Evolutionary conservation across 2,113 vertebrate species (phyloP), one percentile per base, ranked within the genome.

Genomic region (Gymnocephalus cernua): DNA sequence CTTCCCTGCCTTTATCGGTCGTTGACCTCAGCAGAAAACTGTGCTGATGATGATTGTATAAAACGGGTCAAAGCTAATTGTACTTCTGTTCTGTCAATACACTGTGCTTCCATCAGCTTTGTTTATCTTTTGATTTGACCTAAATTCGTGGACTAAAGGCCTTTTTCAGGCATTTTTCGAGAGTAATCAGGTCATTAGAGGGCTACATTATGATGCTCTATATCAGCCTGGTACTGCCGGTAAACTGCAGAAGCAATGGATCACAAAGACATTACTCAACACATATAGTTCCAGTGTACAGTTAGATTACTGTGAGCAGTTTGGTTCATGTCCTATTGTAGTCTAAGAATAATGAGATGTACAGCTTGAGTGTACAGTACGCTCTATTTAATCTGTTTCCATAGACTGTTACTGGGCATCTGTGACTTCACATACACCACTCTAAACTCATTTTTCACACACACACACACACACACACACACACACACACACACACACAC

Each of bases 371-470:
- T 58, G 74, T 70, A 74, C 64, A 4, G 59, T 67, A 76, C 4
- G 62, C 83, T 88, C 83, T 83, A 80, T 79, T 89, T 90, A 77
- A 81, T 66, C 77, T 76, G 16, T 74, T 77, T 85, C 77, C 57
- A 13, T 18, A 74, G 77, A 76, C 78, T 21, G 45, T 83, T 69
- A 77, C 58, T 64, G 75, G 77, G 86, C 89, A 91, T 90, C 81
- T 92, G 79, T 79, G 85, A 80, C 77, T 84, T 80, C 61, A 72
- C 15, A 82, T 63, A 74, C 79, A 79, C 35, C 38, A 44, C 53
- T 47, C 73, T 3, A 51, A 23, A 35, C 29, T 38, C 9, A 10
- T 38, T 38, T 38, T 38, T 8, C 10, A 72, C 23, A 69, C 65
- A 70, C 51, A 62, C 44, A 78, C 76, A 50, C 19, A 44, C 38